Evolutionary conservation across 2,888 invertebrate genomes (phyloP).

Genomic region (Caenorhabditis panamensis): DNA sequence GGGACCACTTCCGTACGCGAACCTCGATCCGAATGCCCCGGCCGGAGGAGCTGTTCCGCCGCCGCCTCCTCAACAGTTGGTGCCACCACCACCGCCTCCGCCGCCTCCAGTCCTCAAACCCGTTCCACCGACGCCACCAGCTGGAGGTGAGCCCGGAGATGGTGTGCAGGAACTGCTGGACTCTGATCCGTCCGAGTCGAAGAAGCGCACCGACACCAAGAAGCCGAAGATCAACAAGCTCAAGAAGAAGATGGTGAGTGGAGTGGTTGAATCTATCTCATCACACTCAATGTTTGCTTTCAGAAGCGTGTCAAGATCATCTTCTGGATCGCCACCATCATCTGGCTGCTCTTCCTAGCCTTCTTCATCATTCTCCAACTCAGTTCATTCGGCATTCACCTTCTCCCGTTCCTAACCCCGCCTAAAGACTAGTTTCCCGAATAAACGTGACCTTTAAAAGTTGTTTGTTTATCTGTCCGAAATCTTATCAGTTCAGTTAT

Average conservation of each 20-base stretch:
- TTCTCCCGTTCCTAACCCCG: constrained; percentile 15
- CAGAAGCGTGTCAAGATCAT: constrained; percentile 42
- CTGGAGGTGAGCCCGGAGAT: background rate
- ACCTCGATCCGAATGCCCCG: constrained; percentile 12
- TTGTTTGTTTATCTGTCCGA: background rate
- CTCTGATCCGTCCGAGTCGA: constrained; percentile 26
- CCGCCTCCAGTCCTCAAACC: background rate
- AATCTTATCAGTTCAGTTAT: background rate
- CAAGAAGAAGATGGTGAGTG: constrained; percentile 34
- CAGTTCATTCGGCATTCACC: constrained; percentile 40
- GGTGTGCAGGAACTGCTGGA: constrained; percentile 29
- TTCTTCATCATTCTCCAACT: constrained; percentile 41
- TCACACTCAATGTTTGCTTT: background rate
- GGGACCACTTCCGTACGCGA: constrained; percentile 8
- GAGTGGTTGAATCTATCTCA: background rate
- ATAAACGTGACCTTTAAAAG: background rate
- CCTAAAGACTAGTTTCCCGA: background rate
- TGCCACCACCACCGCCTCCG: background rate
- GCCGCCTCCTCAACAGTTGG: background rate
- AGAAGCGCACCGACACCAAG: constrained; percentile 7
- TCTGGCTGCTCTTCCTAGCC: constrained; percentile 16
- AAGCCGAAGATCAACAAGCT: constrained; percentile 37
- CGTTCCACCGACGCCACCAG: background rate
- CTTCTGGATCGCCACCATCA: constrained; percentile 18
- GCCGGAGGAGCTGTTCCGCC: constrained; percentile 12